Evolutionary conservation across 2,113 vertebrate genomes (phyloP).

Genomic region (Chaenocephalus aceratus): DNA sequence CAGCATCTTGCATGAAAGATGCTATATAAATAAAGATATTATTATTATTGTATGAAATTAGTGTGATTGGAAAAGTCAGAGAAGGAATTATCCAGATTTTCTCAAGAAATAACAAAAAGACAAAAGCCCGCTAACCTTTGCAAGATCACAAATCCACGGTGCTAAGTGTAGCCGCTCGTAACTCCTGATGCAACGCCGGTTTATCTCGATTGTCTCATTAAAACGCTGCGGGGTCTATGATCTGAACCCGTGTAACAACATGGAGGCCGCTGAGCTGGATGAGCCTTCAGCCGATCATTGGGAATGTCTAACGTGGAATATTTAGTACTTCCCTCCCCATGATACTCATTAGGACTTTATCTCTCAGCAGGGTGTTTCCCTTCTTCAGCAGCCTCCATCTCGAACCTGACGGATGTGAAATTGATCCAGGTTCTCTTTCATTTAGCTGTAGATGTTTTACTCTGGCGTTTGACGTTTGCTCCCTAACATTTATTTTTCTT

Average conservation of each 20-base stretch:
- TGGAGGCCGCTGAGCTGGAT: slow-evolving; percentile 47
- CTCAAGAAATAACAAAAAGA: not conserved
- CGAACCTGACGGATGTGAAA: no score
- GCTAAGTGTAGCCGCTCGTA: slow-evolving; percentile 50
- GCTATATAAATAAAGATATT: no score
- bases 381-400: not conserved
- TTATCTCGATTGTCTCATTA: slow-evolving; percentile 54
- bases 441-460: slow-evolving; percentile 15
- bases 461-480: no score
- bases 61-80: no score
- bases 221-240: slow-evolving; percentile 54
- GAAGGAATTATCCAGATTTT: no score
- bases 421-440: not conserved
- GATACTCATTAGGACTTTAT: slow-evolving; percentile 11
- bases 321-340: slow-evolving; percentile 24
- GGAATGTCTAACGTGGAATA: slow-evolving; percentile 45
- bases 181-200: slow-evolving; percentile 49
- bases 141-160: slow-evolving; percentile 29
- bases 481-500: no score
- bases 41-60: no score
- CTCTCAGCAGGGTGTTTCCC: slow-evolving; percentile 18
- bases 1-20: no score
- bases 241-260: slow-evolving; percentile 51
- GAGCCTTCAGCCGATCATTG: slow-evolving; percentile 53
- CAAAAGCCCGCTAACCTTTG: not conserved